Evolutionary conservation across 1,140 invertebrate species (phyloP).

Genomic region (Venustaconcha ellipsiformis): DNA sequence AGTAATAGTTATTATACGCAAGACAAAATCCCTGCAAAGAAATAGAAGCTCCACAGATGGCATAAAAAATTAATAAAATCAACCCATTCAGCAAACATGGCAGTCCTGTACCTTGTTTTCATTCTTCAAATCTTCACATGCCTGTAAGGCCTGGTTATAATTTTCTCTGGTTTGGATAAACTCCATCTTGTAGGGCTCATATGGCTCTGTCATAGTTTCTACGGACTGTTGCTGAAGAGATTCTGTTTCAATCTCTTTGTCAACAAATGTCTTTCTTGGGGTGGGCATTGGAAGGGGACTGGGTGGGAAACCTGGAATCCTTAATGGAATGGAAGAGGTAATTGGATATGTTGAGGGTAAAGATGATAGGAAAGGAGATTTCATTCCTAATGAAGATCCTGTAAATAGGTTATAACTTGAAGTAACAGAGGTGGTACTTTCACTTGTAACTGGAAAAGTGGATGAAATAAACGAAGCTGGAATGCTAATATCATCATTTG

Average conservation of each 20-base stretch:
- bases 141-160: neutral
- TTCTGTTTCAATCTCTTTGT: slow-evolving; percentile 20
- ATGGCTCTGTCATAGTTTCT: slow-evolving; percentile 38
- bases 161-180: slow-evolving; percentile 25
- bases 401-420: slow-evolving; percentile 23
- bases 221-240: slow-evolving; percentile 10
- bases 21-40: too few species aligned
- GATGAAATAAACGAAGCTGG: neutral
- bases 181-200: slow-evolving; percentile 37
- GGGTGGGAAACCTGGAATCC: slow-evolving; percentile 13
- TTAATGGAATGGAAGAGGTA: slow-evolving; percentile 2
- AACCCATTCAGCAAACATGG: neutral
- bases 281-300: neutral
- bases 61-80: too few species aligned
- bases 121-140: slow-evolving; percentile 6
- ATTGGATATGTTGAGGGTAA: slow-evolving; percentile 1
- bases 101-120: slow-evolving; percentile 9
- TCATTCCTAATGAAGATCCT: slow-evolving; percentile 15
- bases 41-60: too few species aligned
- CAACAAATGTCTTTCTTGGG: slow-evolving; percentile 7
- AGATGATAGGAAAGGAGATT: slow-evolving; percentile 1
- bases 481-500: neutral
- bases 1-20: too few species aligned
- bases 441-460: neutral
- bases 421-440: neutral